Conservation (phyloP, 2,113 vertebrate genomes). For the Verasper variegatus region DNA sequence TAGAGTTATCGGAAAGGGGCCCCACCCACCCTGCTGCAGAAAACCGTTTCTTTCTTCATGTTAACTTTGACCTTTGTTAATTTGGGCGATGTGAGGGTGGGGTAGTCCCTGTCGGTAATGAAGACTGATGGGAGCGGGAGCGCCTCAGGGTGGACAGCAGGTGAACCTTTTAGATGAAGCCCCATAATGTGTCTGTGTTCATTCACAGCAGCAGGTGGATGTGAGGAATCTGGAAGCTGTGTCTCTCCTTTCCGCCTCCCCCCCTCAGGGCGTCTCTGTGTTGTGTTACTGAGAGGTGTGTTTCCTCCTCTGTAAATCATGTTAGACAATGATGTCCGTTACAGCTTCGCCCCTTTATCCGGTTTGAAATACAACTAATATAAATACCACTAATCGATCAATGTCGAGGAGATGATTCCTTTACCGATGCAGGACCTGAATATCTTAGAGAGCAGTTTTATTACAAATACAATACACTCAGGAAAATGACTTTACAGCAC, state of each 20-base stretch:
- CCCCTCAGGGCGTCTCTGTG: slow-evolving; percentile 31
- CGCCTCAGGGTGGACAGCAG: slow-evolving; percentile 46
- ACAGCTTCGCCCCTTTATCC: not conserved
- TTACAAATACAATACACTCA: not conserved
- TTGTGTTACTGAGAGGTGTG: slow-evolving; percentile 58
- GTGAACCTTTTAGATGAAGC: slow-evolving; percentile 35
- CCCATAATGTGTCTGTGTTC: slow-evolving; percentile 31
- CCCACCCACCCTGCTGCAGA: not conserved
- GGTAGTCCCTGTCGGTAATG: slow-evolving; percentile 37
- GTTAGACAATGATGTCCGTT: slow-evolving; percentile 2
- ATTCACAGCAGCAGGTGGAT: slow-evolving; percentile 51
- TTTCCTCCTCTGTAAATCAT: slow-evolving; percentile 49
- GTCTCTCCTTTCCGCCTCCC: slow-evolving; percentile 19
- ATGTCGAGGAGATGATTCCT: slow-evolving; percentile 9
- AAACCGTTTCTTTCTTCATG: not conserved
- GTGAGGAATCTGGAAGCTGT: slow-evolving; percentile 33
- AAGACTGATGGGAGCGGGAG: slow-evolving; percentile 39
- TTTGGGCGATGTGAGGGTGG: slow-evolving; percentile 28
- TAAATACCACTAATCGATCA: slow-evolving; percentile 20
- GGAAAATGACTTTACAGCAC: not conserved
- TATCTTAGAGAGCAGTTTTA: not conserved
- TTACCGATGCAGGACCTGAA: not conserved
- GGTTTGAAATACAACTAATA: slow-evolving; percentile 4
- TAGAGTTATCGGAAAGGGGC: not conserved
- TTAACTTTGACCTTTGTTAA: slow-evolving; percentile 30